Base-by-base conservation (phyloP, 1,140 invertebrate genomes). In the Parapsyche elsis region DNA sequence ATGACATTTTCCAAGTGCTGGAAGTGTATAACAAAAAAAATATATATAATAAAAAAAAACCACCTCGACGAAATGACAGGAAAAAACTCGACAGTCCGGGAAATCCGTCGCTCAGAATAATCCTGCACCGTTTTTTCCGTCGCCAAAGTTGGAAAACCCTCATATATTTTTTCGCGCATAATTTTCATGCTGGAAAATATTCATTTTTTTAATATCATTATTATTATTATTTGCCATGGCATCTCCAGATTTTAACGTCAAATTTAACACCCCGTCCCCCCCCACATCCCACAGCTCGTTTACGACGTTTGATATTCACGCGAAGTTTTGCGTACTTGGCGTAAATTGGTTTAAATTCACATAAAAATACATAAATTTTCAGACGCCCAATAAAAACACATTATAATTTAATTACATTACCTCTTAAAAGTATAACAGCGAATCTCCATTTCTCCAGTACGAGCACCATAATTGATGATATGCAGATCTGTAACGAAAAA, bases 41-140 rank as follows among this genome's bases (percentile, higher is more conserved):
- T 5, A 53, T 53, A 53, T 5, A 53, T 2, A 5, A 53, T 5
- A 53, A 14, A 53, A 16, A 12, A 53, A 14, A 16, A 53, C 49
- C 10, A 53, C 16, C 10, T 0, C 64, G 24, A 24, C 9, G 64
- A 67, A 67, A 67, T 67, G 64, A 67, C 64, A 67, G 24, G 64
- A 67, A 67, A 67, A 67, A 67, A 67, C 64, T 67, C 64, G 64
- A 67, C 64, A 67, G 21, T 67, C 26, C 64, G 64, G 24, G 24
- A 67, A 26, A 67, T 67, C 64, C 64, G 64, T 67, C 64, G 64
- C 24, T 67, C 64, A 67, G 5, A 30, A 24, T 67, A 67, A 67
- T 67, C 64, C 64, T 9, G 10, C 21, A 5, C 24, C 64, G 64
- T 23, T 67, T 67, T 67, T 26, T 23, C 64, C 49, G 16, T 26